Percentiles rank a stretch among this genome's conserved stretches.
Conservation (phyloP, 2,888 invertebrate species). For the Troides aeacus region DNA sequence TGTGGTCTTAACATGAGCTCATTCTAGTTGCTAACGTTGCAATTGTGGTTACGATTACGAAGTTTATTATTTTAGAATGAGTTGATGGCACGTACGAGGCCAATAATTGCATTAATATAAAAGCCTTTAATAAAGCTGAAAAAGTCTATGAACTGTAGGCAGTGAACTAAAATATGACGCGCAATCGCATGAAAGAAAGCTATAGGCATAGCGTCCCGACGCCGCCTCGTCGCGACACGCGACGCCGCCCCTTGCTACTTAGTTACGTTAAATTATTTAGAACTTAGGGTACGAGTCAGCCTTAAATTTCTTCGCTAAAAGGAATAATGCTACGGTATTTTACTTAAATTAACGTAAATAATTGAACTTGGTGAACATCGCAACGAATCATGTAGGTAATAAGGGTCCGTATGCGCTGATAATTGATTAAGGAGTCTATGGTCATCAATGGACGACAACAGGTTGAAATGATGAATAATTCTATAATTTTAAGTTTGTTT, state of each 20-base stretch:
- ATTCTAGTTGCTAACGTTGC: neutral
- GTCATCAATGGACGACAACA: too few relatives aligned
- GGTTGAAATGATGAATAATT: conserved; percentile 41
- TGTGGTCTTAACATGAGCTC: conserved; percentile 12
- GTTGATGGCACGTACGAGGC: neutral
- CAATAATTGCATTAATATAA: neutral
- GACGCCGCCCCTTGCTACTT: conserved; percentile 45
- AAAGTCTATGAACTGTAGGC: neutral
- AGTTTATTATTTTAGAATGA: conserved; percentile 14
- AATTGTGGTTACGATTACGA: conserved; percentile 1
- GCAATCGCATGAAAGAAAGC: conserved; percentile 20
- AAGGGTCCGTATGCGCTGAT: conserved; percentile 34
- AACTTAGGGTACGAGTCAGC: conserved; percentile 50
- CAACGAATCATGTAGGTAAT: neutral
- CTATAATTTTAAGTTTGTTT: conserved; percentile 54
- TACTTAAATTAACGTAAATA: neutral
- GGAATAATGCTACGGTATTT: neutral
- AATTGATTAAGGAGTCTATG: too few relatives aligned
- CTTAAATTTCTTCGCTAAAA: conserved; percentile 48
- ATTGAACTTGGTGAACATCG: neutral
- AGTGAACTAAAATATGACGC: neutral
- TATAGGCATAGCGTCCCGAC: conserved; percentile 37
- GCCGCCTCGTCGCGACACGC: conserved; percentile 45
- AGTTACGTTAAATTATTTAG: conserved; percentile 63
- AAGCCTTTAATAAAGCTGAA: too few relatives aligned